Base-by-base conservation (phyloP, 2,888 invertebrate species). In the Hydrotaea cyrtoneurina region DNA sequence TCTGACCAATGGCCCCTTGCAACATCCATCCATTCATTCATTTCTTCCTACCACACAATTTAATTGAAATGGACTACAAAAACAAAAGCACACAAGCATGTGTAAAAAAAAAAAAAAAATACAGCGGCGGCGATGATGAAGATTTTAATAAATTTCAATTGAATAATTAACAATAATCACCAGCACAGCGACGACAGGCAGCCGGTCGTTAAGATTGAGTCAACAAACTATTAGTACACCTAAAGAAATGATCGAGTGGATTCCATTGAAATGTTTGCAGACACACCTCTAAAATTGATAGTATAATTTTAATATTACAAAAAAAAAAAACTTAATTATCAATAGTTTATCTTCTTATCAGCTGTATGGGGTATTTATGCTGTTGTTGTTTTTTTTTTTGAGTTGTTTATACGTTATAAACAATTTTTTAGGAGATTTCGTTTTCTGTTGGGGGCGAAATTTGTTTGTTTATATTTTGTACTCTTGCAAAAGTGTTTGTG, bases 91-190 rank as follows among this genome's bases (percentile, higher is more conserved):
- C 19, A 55, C 73, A 81, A 72, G 57, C 39, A 46, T 66, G 50
- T 36, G 46, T 55, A 75, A 77, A 39, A 31, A 75, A 75, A 78
- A 78, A 66, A 75, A 77, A 39, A 31, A 75, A 75, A 78, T 75
- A 66, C 66, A 15, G 31, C 57, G 15, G 13, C 11, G 64, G n/a
- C n/a, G 57, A 59, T 59, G 26, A 50, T 76, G 72, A 78, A 55
- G 43, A 55, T 62, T 83, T 82, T 89, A 90, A 90, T 90, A 87
- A 88, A 89, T 88, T 88, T 91, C 91, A 90, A 90, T 90, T 90
- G 90, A 90, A 90, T 90, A 90, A 90, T 90, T 90, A 90, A 90
- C 89, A 89, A 86, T 87, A 86, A 81, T 86, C 76, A 71, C 66
- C 73, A 86, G 36, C 66, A 62, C 73, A 86, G 36, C 66, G 71